Evolutionary conservation across 92 coral and sea anemone species (phyloP).

Genomic region (Zoanthus gigantus): DNA sequence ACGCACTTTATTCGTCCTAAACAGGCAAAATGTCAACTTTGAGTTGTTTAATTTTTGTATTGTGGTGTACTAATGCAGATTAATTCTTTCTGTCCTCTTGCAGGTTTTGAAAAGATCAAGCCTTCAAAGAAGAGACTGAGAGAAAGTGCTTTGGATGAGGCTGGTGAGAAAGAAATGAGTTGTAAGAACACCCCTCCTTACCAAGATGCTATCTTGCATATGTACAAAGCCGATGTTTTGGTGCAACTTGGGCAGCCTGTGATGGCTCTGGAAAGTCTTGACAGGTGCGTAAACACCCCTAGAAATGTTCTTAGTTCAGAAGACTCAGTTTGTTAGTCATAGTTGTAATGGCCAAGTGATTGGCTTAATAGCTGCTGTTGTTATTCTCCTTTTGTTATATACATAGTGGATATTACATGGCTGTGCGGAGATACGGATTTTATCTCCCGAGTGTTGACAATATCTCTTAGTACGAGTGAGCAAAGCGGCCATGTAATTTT

Average conservation of each 20-base stretch:
- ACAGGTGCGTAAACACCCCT: constrained; percentile 55
- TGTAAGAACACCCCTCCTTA: neutral
- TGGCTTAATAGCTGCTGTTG: too few species aligned
- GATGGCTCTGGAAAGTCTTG: constrained; percentile 69
- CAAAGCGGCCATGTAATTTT: too few species aligned
- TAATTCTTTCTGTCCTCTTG: neutral
- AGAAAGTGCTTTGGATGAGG: constrained; percentile 13
- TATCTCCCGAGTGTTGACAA: too few species aligned
- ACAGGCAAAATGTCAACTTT: neutral
- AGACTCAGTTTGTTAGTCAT: too few species aligned
- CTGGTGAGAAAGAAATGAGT: constrained; percentile 4
- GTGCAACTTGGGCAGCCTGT: constrained; percentile 66
- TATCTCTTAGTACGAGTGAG: too few species aligned
- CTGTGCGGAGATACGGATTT: too few species aligned
- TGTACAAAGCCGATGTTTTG: constrained; percentile 73
- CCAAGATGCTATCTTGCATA: constrained; percentile 30
- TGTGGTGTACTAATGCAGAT: neutral
- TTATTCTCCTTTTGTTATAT: too few species aligned
- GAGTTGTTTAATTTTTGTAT: neutral
- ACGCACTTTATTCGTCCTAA: too few species aligned
- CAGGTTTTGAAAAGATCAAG: neutral
- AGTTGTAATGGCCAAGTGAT: too few species aligned
- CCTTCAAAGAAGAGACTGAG: constrained; percentile 34
- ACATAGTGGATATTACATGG: too few species aligned
- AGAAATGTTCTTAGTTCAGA: neutral